Evolutionary conservation across 2,888 invertebrate genomes (phyloP).

Genomic region (Drosophila nigricruria): DNA sequence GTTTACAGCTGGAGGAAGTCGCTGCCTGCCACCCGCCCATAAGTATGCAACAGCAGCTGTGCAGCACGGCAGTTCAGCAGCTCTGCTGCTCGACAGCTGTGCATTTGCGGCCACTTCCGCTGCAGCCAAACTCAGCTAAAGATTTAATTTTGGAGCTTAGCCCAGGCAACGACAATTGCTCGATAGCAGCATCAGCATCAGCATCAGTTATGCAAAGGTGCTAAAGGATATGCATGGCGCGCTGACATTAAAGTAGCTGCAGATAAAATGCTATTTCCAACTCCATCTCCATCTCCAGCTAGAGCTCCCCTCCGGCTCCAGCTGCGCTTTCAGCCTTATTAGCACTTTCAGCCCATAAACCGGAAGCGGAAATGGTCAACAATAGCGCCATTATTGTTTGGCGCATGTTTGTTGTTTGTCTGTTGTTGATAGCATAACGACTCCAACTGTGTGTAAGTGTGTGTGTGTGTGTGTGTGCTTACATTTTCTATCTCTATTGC

Average conservation of each 20-base stretch:
- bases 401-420: slow-evolving; percentile 72
- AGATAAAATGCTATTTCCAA: slow-evolving; percentile 16
- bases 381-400: slow-evolving; percentile 79
- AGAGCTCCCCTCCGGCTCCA: slow-evolving; percentile 16
- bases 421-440: slow-evolving; percentile 65
- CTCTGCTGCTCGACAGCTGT: slow-evolving; percentile 17
- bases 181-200: slow-evolving; percentile 10
- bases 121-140: slow-evolving; percentile 34
- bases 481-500: background rate
- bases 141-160: slow-evolving; percentile 42
- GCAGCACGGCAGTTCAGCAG: slow-evolving; percentile 20
- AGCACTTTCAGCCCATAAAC: slow-evolving; percentile 76
- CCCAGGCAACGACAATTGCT: slow-evolving; percentile 22
- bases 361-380: slow-evolving; percentile 79
- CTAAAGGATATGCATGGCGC: slow-evolving; percentile 4
- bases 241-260: slow-evolving; percentile 16
- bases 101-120: slow-evolving; percentile 47
- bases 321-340: slow-evolving; percentile 61
- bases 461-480: background rate
- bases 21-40: slow-evolving; percentile 20
- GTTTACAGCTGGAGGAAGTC: slow-evolving; percentile 37
- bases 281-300: background rate
- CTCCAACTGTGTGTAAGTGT: background rate
- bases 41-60: slow-evolving; percentile 54
- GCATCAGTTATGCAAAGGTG: slow-evolving; percentile 25